Conservation (phyloP, 2,797 vertebrate species). For the Gobionotothen gibberifrons region DNA sequence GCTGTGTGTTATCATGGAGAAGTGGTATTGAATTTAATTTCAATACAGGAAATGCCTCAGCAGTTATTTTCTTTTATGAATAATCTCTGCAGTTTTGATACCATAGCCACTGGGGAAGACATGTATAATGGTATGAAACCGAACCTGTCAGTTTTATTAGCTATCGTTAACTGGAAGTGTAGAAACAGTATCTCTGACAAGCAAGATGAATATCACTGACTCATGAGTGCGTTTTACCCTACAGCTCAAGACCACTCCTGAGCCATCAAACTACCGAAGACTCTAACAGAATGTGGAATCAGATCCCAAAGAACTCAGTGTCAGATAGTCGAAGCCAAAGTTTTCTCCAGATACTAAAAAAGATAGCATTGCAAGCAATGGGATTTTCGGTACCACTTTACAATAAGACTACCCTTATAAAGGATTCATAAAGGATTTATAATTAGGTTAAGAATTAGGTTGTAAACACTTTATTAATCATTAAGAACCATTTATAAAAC, state of each 20-base stretch:
- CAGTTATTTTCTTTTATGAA: background rate
- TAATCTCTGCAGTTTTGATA: background rate
- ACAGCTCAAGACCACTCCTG: slow-evolving; percentile 28
- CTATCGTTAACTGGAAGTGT: slow-evolving; percentile 1
- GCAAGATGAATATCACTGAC: slow-evolving; percentile 26
- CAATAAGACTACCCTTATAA: no score
- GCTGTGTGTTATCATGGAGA: slow-evolving; percentile 11
- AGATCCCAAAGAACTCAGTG: slow-evolving; percentile 25
- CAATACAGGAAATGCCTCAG: background rate
- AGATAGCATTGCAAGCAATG: background rate
- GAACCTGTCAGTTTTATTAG: background rate
- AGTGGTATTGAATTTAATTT: background rate
- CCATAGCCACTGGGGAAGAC: background rate
- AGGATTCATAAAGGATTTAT: no score
- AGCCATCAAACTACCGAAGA: slow-evolving; percentile 43
- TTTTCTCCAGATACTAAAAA: slow-evolving; percentile 26
- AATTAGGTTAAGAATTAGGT: no score
- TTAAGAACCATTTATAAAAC: no score
- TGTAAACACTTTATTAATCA: no score
- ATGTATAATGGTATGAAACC: background rate
- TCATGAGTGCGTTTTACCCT: slow-evolving; percentile 46
- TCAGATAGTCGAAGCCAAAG: slow-evolving; percentile 6
- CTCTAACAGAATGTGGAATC: slow-evolving; percentile 51
- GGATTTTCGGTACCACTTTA: no score
- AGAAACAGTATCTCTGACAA: slow-evolving; percentile 19